Percentiles rank a stretch among this genome's conserved stretches.
phyloP scores from a whole-genome alignment of 2,797 vertebrate genomes.

The Ptychobarbus kaznakovi region DNA sequence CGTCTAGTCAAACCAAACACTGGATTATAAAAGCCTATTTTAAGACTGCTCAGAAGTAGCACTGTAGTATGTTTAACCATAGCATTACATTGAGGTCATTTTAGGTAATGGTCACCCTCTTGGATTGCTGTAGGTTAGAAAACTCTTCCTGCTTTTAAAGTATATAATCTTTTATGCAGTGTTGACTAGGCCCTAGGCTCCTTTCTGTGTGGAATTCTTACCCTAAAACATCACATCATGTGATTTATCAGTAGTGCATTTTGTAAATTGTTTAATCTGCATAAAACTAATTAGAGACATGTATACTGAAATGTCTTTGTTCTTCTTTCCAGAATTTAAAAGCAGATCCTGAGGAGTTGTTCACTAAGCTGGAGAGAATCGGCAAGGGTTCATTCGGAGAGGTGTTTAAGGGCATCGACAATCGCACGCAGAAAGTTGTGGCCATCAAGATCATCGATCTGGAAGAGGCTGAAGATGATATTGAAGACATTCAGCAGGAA shows the following conservation, averaged over 20 bases:
- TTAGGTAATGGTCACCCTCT: background rate
- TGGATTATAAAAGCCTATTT: background rate
- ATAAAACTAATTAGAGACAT: background rate
- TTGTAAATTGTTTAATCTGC: background rate
- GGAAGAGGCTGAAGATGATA: constrained; percentile 98
- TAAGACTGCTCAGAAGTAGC: background rate
- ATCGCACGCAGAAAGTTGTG: constrained; percentile 96
- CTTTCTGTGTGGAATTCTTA: background rate
- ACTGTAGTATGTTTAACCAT: background rate
- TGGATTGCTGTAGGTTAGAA: too few relatives aligned
- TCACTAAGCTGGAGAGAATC: constrained; percentile 96
- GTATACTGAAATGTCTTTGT: background rate
- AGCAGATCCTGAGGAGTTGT: constrained; percentile 92
- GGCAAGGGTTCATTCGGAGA: constrained; percentile 99
- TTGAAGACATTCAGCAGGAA: constrained; percentile 98
- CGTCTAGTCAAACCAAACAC: background rate
- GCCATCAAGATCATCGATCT: constrained; percentile 99
- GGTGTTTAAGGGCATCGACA: constrained; percentile 99
- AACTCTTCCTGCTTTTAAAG: background rate
- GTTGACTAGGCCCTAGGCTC: background rate
- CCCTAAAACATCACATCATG: background rate
- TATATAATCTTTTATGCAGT: background rate
- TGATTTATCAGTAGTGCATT: background rate
- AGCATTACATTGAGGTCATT: background rate
- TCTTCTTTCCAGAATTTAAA: constrained; percentile 53